Evolutionary conservation across 2,113 vertebrate genomes (phyloP).

Genomic region (Steatornis caripensis): DNA sequence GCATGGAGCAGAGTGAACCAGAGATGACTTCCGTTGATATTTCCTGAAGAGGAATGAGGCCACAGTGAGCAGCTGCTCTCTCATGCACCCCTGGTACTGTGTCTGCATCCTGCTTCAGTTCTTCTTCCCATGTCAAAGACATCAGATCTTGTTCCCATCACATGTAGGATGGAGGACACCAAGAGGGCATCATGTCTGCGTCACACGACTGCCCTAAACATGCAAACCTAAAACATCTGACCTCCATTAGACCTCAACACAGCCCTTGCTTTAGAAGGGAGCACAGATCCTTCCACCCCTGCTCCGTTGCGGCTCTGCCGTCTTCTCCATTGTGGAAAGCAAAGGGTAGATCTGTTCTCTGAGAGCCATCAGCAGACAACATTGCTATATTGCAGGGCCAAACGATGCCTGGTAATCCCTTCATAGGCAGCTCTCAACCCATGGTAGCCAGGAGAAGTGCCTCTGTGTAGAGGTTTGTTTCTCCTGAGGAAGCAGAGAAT

Average conservation of each 20-base stretch:
- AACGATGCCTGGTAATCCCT: not conserved
- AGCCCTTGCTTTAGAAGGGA: not conserved
- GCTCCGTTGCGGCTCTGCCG: not conserved
- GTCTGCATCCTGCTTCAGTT: not conserved
- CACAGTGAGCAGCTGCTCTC: not conserved
- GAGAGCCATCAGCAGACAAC: not conserved
- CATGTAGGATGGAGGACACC: not conserved
- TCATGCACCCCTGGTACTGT: not conserved
- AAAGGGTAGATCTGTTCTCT: not conserved
- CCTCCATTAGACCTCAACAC: not conserved
- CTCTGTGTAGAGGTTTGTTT: not conserved
- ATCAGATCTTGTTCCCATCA: not conserved
- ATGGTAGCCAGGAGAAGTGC: not conserved
- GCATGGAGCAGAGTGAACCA: not conserved
- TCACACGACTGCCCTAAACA: not conserved
- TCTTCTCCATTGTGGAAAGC: not conserved
- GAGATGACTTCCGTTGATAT: not conserved
- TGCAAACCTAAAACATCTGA: not conserved
- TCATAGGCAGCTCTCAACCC: not conserved
- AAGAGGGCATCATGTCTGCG: not conserved
- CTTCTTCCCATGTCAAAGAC: not conserved
- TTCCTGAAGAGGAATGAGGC: not conserved
- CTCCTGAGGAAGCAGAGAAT: not conserved
- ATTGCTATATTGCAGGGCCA: fast-evolving
- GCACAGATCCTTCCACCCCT: not conserved